phyloP scores from a whole-genome alignment of 2,113 vertebrate species.

The Melanocharis versteri region DNA sequence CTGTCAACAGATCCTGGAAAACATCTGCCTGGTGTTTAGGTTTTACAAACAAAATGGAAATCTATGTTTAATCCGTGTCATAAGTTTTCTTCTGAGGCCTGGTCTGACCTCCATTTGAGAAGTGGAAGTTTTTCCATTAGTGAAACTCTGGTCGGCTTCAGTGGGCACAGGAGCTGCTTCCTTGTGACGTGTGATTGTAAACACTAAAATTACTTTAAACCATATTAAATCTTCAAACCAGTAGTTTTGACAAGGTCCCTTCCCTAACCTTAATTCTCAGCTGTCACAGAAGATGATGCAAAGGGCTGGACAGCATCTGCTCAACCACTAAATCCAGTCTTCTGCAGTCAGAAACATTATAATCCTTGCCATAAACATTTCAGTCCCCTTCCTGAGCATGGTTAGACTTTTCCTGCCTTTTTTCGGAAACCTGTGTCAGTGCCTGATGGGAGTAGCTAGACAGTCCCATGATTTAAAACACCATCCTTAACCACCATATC shows the following conservation, averaged over 20 bases:
- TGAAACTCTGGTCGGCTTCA: not conserved
- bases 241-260: not conserved
- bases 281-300: not conserved
- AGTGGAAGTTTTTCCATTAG: not conserved
- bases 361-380: not conserved
- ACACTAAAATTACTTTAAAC: not conserved
- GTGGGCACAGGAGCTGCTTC: not conserved
- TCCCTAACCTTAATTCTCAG: not conserved
- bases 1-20: not conserved
- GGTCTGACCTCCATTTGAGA: not conserved
- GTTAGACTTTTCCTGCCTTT: not conserved
- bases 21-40: not conserved
- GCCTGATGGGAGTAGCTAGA: not conserved
- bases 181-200: not conserved
- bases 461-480: not conserved
- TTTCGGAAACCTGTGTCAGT: not conserved
- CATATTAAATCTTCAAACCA: not conserved
- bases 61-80: not conserved
- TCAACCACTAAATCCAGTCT: not conserved
- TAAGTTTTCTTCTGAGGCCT: not conserved
- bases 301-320: not conserved
- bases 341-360: not conserved
- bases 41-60: not conserved
- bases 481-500: accelerated
- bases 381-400: not conserved